These are phyloP conservation scores for Mormoops blainvillei DNA, from an alignment of 2,113 vertebrate genomes.

Conservation along the genomic window DNA sequence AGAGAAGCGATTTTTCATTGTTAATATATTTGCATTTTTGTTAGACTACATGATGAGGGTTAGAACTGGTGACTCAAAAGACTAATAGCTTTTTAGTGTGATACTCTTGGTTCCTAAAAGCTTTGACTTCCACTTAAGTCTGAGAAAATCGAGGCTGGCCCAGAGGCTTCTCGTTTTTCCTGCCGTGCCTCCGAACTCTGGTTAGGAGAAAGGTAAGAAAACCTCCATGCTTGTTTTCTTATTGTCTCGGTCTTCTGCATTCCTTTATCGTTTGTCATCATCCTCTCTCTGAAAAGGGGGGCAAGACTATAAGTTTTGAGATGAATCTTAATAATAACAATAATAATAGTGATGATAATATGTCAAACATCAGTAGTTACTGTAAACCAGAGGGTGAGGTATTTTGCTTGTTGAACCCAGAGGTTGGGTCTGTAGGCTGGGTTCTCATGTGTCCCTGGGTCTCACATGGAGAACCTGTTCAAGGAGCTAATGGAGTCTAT, in stretches of 20 bases:
- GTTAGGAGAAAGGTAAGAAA: not conserved
- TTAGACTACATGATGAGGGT: not conserved
- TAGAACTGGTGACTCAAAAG: not conserved
- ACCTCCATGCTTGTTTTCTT: not conserved
- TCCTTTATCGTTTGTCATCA: not conserved
- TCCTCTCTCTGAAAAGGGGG: not conserved
- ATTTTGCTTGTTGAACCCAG: constrained; percentile 82
- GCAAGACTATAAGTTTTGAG: not conserved
- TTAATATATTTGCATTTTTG: not conserved
- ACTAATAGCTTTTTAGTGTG: not conserved
- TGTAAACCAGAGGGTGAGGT: constrained; percentile 78
- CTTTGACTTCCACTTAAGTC: not conserved
- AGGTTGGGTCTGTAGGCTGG: constrained; percentile 59
- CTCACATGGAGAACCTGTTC: constrained; percentile 75
- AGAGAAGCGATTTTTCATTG: not conserved
- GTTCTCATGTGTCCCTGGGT: constrained; percentile 70
- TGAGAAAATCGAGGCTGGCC: not conserved
- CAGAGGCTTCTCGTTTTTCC: not conserved
- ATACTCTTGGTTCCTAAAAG: constrained; percentile 47
- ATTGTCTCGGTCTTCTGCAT: not conserved
- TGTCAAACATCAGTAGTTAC: constrained; percentile 86
- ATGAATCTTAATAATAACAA: not conserved
- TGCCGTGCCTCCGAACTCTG: constrained; percentile 10
- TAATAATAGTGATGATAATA: constrained; percentile 75
- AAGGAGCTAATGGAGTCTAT: constrained; percentile 79